Evolutionary conservation across 2,888 invertebrate genomes (phyloP).

Genomic region (Brachylomia viminalis): DNA sequence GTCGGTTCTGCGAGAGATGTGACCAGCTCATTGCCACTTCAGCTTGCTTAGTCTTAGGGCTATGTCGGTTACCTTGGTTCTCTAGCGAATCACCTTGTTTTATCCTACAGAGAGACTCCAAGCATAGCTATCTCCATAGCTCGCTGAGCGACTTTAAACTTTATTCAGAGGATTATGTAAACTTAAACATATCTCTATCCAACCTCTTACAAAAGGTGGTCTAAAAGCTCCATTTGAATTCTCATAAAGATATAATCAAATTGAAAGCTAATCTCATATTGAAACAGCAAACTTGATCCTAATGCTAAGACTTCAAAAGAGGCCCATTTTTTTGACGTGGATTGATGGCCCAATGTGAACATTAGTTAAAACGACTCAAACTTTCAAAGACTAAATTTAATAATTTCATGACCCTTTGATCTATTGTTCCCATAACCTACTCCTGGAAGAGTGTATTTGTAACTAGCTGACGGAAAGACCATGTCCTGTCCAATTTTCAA

Average conservation of each 20-base stretch:
- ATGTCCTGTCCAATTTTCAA: background rate
- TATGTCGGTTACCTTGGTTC: no score
- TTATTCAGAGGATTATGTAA: no score
- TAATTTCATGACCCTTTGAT: background rate
- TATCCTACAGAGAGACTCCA: no score
- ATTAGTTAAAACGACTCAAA: background rate
- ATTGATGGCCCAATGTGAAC: background rate
- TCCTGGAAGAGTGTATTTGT: background rate
- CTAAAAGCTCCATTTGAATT: background rate
- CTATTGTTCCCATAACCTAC: background rate
- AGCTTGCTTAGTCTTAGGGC: no score
- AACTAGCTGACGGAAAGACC: background rate
- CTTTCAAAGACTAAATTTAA: no score
- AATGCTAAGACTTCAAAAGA: background rate
- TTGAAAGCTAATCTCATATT: background rate
- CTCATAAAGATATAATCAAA: background rate
- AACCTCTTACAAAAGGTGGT: background rate
- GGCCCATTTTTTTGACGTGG: background rate
- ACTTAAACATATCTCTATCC: background rate
- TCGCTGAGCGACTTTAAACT: no score
- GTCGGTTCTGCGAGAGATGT: no score
- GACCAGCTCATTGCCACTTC: no score
- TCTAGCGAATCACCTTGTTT: no score
- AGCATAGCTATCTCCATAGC: no score
- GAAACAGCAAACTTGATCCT: background rate